Evolutionary conservation across 2,888 invertebrate genomes (phyloP), one percentile per base, ranked within the genome.

Genomic region (Horisme vitalbata): DNA sequence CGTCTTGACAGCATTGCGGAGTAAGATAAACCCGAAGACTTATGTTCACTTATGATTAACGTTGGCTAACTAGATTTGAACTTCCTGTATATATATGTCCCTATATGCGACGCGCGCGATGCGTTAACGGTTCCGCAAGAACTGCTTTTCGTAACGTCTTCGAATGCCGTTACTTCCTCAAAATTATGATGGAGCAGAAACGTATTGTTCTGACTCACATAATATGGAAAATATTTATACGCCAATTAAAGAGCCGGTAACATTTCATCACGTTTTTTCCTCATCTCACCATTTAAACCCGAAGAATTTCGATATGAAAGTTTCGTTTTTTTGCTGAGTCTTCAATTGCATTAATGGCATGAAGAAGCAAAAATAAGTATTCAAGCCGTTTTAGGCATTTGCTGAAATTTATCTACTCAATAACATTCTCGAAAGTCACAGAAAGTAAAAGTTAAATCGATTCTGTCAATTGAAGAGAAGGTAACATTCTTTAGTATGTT

Each of bases 61-160:
- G 66, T 67, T 68, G 64, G 62, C 61, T 64, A 69, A 68, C 63
- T 63, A 72, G 71, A 69, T 71, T 67, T 60, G 63, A 63, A 71
- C 69, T 75, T 74, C 77, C 73, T 76, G 75, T 71, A 66, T 60
- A 48, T 59, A 15, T 33, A 32, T 20, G 37, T n/a, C n/a, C 63
- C 57, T 9, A 26, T 23, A 26, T 26, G 26, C 26, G 11, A 26
- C 23, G 23, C n/a, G 23, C 23, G n/a, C 6, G 71, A 65, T 61
- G 63, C 68, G 69, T 56, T 77, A 80, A 76, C 75, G 74, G 77
- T 73, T 70, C 65, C 57, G 61, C 61, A 65, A 65, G 63, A 71
- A 65, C 61, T 59, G 57, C 63, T 66, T 67, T 63, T 63, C 63
- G 63, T 64, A 55, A 62, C 60, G 53, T 52, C 57, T 60, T 59